Percentiles rank a stretch among this genome's conserved stretches.
Conservation (phyloP, 2,888 invertebrate species). For the Drosophila hawaiiensis region DNA sequence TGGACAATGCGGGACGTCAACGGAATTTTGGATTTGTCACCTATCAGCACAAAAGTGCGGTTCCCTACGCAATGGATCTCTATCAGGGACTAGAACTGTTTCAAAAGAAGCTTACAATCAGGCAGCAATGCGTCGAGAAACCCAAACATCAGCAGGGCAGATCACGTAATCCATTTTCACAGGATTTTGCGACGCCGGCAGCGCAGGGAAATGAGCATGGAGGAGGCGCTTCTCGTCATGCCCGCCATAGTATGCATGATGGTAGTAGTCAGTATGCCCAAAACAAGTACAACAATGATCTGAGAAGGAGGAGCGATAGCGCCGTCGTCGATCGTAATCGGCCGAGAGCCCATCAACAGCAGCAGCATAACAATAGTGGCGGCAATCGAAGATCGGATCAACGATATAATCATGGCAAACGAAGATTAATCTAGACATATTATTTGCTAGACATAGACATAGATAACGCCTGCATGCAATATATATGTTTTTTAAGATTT, state of each 20-base stretch:
- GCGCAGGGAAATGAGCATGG: slow-evolving; percentile 11
- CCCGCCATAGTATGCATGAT: slow-evolving; percentile 59
- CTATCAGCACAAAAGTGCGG: slow-evolving; percentile 91
- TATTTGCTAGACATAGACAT: background rate
- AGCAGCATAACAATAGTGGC: slow-evolving; percentile 60
- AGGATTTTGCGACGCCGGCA: slow-evolving; percentile 21
- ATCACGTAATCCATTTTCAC: slow-evolving; percentile 45
- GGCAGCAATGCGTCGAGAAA: slow-evolving; percentile 61
- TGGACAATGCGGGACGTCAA: slow-evolving; percentile 89
- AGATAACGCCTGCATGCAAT: background rate
- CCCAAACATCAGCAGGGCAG: slow-evolving; percentile 15
- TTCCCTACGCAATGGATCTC: slow-evolving; percentile 91
- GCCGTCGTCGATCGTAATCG: slow-evolving; percentile 56
- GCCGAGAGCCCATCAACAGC: slow-evolving; percentile 44
- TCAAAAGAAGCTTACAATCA: slow-evolving; percentile 87
- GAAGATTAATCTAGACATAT: slow-evolving; percentile 41
- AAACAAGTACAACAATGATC: slow-evolving; percentile 42
- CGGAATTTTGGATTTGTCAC: slow-evolving; percentile 92
- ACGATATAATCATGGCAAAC: slow-evolving; percentile 52
- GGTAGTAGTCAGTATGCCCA: slow-evolving; percentile 51
- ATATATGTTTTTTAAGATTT: background rate
- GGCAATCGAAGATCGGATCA: slow-evolving; percentile 76
- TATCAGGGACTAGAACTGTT: slow-evolving; percentile 90
- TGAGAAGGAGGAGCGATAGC: slow-evolving; percentile 71
- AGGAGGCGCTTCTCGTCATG: slow-evolving; percentile 12